Base-by-base conservation (phyloP, 2,888 invertebrate genomes). In the Mactromeris polynyma region DNA sequence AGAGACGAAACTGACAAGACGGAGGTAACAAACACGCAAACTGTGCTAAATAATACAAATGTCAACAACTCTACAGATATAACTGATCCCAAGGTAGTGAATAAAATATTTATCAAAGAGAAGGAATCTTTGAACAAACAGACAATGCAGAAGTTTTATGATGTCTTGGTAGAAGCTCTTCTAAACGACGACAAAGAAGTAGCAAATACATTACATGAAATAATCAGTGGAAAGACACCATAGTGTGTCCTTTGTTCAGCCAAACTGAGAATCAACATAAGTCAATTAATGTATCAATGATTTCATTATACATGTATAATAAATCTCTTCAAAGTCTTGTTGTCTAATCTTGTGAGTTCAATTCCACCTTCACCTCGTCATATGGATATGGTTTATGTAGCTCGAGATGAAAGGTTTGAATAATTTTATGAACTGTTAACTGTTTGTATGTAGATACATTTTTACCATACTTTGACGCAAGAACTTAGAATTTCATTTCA, bases 141-240 rank as follows among this genome's bases (percentile, higher is more conserved):
- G 9, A 83, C 64, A 46, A 79, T 77, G 42, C 40, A 69, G 19
- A 42, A 58, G 9, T 83, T 83, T 38, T 87, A 80, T 83, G 58
- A 83, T 80, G 87, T 87, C 21, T 79, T 87, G 36, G 64, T 83
- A 3, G 83, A 79, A 58, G 82, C 85, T 78, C 69, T 88, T 11
- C 42, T 88, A 19, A 82, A 82, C 7, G 88, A 82, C 33, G 82
- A 88, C 19, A 78, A 81, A 36, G 33, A 46, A 46, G 88, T 82
- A 19, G 82, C 85, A 2, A 51, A 85, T n/a, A 78, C 85, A n/a
- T 73, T 88, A 19, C 42, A 73, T 81, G 81, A 86, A 51, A n/a
- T 86, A 19, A 42, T 85, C 31, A 73, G 19, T 36, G 31, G 36
- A 36, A 36, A 36, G 33, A 36, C 36, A 81, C 81, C 73, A 36